Percentiles rank a stretch among this genome's conserved stretches.
phyloP scores from a whole-genome alignment of 2,888 invertebrate species.

The Mesochorus sp. region DNA sequence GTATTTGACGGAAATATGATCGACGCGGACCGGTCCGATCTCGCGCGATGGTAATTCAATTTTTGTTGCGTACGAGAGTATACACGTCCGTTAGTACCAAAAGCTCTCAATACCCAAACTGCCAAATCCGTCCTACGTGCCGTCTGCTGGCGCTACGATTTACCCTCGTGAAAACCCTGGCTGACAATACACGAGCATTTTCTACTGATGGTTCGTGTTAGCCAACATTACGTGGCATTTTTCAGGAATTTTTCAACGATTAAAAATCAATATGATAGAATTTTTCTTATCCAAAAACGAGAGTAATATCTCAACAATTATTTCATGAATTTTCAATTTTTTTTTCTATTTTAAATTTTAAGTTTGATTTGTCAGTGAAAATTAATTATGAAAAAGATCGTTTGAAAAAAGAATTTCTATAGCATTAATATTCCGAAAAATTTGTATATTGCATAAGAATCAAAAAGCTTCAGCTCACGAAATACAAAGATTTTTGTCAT shows the following conservation, averaged over 20 bases:
- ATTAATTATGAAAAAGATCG: no score
- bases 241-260: no score
- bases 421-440: no score
- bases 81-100: slow-evolving; percentile 43
- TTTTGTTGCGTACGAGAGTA: slow-evolving; percentile 39
- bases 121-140: background rate
- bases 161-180: background rate
- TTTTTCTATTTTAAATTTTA: no score
- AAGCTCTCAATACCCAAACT: slow-evolving; percentile 27
- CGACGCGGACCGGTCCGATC: slow-evolving; percentile 50
- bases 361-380: no score
- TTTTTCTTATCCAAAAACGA: no score
- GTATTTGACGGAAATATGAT: slow-evolving; percentile 59
- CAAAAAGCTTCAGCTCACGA: background rate
- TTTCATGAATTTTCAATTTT: no score
- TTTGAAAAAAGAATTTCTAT: background rate
- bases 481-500: slow-evolving; percentile 1
- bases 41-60: slow-evolving; percentile 59
- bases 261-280: no score
- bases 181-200: slow-evolving; percentile 38
- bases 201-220: no score
- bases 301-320: no score
- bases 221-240: no score
- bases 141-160: background rate
- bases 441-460: no score